A percentile compares a stretch with the other conserved stretches of the same genome.
phyloP scores from a whole-genome alignment of 2,888 invertebrate species.

The Acronicta psi region DNA sequence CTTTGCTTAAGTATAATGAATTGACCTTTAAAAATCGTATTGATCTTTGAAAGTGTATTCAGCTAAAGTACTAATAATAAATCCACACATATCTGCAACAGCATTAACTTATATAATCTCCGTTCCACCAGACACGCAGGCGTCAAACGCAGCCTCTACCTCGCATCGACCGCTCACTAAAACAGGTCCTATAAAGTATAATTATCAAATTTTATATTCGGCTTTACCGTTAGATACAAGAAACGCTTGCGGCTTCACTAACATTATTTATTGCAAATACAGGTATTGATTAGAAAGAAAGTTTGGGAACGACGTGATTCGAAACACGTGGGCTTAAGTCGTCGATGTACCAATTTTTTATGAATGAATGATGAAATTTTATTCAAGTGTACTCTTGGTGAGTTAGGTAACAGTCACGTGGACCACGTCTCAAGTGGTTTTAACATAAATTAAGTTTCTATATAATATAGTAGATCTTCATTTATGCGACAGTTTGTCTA shows the following conservation, averaged over 20 bases:
- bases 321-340: constrained; percentile 30
- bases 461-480: neutral
- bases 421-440: neutral
- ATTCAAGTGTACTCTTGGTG: constrained; percentile 8
- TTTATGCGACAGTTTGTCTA: too few species aligned
- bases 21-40: too few species aligned
- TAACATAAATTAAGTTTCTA: constrained; percentile 18
- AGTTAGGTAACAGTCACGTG: constrained; percentile 16
- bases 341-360: constrained; percentile 17
- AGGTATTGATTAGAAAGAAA: constrained; percentile 51
- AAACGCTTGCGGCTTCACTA: constrained; percentile 33
- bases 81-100: constrained; percentile 5
- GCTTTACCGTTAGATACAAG: constrained; percentile 24
- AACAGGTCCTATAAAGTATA: constrained; percentile 46
- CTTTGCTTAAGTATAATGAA: too few species aligned
- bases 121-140: constrained; percentile 39
- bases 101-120: constrained; percentile 28
- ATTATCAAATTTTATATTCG: constrained; percentile 41
- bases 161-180: constrained; percentile 10
- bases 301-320: constrained; percentile 40
- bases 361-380: constrained; percentile 30
- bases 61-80: neutral
- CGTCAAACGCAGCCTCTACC: constrained; percentile 30
- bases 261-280: constrained; percentile 43
- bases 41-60: too few species aligned